A percentile compares a stretch with the other conserved stretches of the same genome.
Evolutionary conservation across 2,113 vertebrate species (phyloP).

Genomic region (Pygoscelis adeliae): DNA sequence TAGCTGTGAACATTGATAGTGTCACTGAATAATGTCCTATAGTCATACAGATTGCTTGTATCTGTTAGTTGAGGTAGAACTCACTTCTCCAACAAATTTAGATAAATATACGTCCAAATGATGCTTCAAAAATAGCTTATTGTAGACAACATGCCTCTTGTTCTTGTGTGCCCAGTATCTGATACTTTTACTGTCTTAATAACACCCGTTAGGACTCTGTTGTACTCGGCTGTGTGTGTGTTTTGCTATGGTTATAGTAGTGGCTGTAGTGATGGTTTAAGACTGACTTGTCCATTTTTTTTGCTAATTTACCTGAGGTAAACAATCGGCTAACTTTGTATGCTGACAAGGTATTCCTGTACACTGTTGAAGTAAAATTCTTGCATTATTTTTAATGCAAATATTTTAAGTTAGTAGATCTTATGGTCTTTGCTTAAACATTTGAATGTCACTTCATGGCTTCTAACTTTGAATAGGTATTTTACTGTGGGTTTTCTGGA

Average conservation of each 20-base stretch:
- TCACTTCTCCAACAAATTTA: background rate
- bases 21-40: background rate
- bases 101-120: background rate
- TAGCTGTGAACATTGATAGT: background rate
- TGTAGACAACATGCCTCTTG: background rate
- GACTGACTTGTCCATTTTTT: background rate
- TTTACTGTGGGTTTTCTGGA: background rate
- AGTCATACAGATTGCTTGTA: background rate
- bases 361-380: background rate
- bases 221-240: rapidly evolving
- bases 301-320: background rate
- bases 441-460: background rate
- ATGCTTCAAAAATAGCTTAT: background rate
- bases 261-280: background rate
- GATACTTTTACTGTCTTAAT: background rate
- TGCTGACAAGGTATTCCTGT: background rate
- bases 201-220: background rate
- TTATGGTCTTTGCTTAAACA: background rate
- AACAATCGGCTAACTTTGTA: background rate
- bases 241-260: background rate
- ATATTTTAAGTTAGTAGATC: background rate
- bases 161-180: background rate
- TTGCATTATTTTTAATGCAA: background rate
- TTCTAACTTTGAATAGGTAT: background rate
- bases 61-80: background rate